These are phyloP conservation scores for Palloptera scutellata DNA, from an alignment of 2,888 invertebrate species.

Conservation along the genomic window DNA sequence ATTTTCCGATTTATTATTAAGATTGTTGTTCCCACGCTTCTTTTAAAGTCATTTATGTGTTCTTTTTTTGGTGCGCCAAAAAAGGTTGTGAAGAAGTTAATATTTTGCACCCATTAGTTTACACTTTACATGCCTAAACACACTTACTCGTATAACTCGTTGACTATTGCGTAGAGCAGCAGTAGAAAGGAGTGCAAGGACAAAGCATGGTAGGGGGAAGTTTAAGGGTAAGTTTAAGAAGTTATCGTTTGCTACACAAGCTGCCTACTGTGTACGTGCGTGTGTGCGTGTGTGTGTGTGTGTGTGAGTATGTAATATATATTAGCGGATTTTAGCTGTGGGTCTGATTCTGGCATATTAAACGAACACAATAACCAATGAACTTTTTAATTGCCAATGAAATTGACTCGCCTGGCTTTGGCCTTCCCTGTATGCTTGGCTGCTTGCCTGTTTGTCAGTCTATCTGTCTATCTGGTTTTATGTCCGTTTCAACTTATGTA, in stretches of 20 bases:
- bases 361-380: constrained; percentile 35
- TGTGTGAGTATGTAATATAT: constrained; percentile 32
- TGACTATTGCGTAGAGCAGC: constrained; percentile 31
- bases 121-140: constrained; percentile 59
- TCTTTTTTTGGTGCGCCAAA: too few species aligned
- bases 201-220: constrained; percentile 17
- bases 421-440: neutral
- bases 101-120: constrained; percentile 54
- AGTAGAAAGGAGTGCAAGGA: constrained; percentile 35
- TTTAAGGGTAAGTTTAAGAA: neutral
- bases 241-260: neutral
- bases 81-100: constrained; percentile 7
- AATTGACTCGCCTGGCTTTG: constrained; percentile 24
- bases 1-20: neutral
- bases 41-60: constrained; percentile 36
- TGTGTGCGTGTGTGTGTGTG: neutral
- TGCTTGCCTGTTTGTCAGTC: neutral
- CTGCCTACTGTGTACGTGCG: neutral
- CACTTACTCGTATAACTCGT: constrained; percentile 36
- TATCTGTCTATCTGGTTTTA: neutral
- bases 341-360: constrained; percentile 31
- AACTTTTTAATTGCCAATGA: constrained; percentile 42
- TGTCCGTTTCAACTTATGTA: neutral
- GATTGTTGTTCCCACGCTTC: constrained; percentile 52
- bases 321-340: constrained; percentile 26